Evolutionary conservation across 2,888 invertebrate species (phyloP).

Genomic region (Pasiphila rectangulata): DNA sequence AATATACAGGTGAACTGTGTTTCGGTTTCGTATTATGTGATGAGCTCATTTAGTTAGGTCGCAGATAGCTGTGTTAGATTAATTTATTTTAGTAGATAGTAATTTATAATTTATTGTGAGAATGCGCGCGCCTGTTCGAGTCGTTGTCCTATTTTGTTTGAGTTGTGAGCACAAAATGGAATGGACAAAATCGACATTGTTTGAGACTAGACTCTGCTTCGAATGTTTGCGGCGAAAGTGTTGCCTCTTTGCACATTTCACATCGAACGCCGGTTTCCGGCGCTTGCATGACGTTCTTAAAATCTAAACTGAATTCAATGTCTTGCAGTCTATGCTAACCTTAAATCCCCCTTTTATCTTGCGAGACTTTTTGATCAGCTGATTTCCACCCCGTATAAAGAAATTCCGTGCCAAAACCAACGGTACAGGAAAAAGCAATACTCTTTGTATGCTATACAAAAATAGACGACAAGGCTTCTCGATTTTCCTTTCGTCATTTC

Average conservation of each 20-base stretch:
- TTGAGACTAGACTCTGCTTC: conserved; percentile 62
- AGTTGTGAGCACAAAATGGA: conserved; percentile 75
- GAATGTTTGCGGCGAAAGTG: conserved; percentile 30
- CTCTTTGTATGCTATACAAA: too few relatives aligned
- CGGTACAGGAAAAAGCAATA: too few relatives aligned
- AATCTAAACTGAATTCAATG: too few relatives aligned
- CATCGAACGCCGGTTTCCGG: neutral
- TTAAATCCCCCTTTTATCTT: too few relatives aligned
- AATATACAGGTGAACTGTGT: conserved; percentile 13
- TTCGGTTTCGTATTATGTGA: conserved; percentile 48
- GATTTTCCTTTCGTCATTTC: too few relatives aligned
- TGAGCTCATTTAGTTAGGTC: conserved; percentile 61
- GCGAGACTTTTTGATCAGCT: too few relatives aligned
- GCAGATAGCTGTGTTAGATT: conserved; percentile 59
- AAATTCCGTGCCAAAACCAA: too few relatives aligned
- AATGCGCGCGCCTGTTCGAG: conserved; percentile 60
- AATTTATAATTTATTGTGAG: conserved; percentile 62
- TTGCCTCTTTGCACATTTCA: neutral
- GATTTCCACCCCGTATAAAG: too few relatives aligned
- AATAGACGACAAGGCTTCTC: too few relatives aligned
- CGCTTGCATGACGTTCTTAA: too few relatives aligned
- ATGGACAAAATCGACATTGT: conserved; percentile 73
- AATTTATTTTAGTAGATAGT: conserved; percentile 48
- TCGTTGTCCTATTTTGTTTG: conserved; percentile 71
- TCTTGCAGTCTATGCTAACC: too few relatives aligned